phyloP scores from a whole-genome alignment of 2,888 invertebrate species.

The Epistrophella euchroma region DNA sequence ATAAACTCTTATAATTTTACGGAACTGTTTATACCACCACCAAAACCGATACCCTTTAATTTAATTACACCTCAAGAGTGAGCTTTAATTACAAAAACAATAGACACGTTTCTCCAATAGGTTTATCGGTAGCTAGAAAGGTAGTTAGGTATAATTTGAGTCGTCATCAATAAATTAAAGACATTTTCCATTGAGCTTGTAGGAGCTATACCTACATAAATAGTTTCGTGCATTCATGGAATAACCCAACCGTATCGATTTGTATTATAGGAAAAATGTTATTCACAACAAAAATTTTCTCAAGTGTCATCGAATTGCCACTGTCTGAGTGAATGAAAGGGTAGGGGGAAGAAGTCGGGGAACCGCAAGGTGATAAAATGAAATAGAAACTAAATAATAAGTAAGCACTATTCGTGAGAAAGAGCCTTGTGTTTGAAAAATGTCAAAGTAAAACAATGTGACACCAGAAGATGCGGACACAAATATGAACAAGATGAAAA shows the following conservation, averaged over 20 bases:
- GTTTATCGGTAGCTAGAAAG: neutral
- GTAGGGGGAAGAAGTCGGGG: neutral
- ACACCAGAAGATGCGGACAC: slow-evolving; percentile 20
- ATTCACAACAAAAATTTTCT: slow-evolving; percentile 3
- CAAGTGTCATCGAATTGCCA: slow-evolving; percentile 23
- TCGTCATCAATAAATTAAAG: slow-evolving; percentile 21
- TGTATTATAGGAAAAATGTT: slow-evolving; percentile 15
- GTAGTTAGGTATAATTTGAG: neutral
- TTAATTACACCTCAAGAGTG: slow-evolving; percentile 45
- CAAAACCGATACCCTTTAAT: slow-evolving; percentile 62
- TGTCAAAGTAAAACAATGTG: slow-evolving; percentile 8
- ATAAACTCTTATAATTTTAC: slow-evolving; percentile 35
- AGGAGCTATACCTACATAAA: neutral
- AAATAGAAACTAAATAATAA: slow-evolving; percentile 36
- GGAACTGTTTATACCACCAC: slow-evolving; percentile 48
- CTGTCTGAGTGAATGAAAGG: neutral
- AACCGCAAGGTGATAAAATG: slow-evolving; percentile 31
- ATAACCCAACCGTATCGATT: slow-evolving; percentile 25
- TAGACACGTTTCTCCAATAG: slow-evolving; percentile 5
- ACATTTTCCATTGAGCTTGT: slow-evolving; percentile 2
- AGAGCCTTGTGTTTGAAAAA: slow-evolving; percentile 17
- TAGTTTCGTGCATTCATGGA: neutral
- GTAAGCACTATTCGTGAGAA: slow-evolving; percentile 47
- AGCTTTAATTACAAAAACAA: slow-evolving; percentile 6
- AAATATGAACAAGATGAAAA: slow-evolving; percentile 21